Percentiles rank a stretch among this genome's conserved stretches.
Evolutionary conservation across 2,888 invertebrate species (phyloP).

Genomic region (Rhimphoctona megacephalus): DNA sequence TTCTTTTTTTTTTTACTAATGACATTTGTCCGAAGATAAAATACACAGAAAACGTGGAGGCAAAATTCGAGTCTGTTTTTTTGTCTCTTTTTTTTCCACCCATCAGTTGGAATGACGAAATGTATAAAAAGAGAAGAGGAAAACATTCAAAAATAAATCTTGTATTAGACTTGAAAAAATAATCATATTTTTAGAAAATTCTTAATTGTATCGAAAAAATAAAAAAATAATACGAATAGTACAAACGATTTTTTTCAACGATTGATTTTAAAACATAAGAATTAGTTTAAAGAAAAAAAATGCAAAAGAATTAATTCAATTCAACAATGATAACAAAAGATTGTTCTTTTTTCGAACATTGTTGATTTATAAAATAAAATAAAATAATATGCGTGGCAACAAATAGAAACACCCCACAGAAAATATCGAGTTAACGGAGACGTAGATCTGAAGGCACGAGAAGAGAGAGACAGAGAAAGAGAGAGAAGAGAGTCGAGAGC

Average conservation of each 20-base stretch:
- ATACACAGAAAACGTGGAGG: neutral
- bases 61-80: neutral
- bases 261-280: neutral
- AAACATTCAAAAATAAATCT: neutral
- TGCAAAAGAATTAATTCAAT: neutral
- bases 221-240: neutral
- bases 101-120: neutral
- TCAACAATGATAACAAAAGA: too few relatives aligned
- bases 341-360: too few relatives aligned
- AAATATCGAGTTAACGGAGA: conserved; percentile 58
- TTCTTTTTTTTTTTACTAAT: conserved; percentile 23
- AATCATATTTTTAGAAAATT: neutral
- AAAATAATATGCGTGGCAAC: neutral
- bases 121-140: neutral
- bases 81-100: neutral
- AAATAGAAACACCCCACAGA: conserved; percentile 24
- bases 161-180: neutral
- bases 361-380: neutral
- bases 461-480: neutral
- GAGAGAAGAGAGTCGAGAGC: neutral
- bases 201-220: neutral
- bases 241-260: neutral
- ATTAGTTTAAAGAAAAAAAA: neutral
- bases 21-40: neutral
- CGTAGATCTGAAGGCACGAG: conserved; percentile 35